phyloP scores from a whole-genome alignment of 2,113 vertebrate species.

The Gnathochromis pfefferi region DNA sequence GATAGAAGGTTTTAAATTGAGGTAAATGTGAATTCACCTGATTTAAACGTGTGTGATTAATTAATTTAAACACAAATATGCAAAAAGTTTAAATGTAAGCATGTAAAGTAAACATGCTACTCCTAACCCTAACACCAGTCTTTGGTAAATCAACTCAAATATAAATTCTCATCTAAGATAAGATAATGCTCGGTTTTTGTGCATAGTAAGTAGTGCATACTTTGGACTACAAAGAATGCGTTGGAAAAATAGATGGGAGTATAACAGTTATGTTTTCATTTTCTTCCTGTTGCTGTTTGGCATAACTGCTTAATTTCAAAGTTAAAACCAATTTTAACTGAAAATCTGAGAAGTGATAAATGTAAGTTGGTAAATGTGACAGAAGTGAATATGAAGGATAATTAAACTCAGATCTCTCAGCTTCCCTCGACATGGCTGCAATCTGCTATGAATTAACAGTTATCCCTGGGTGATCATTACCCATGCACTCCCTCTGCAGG shows the following conservation, averaged over 20 bases:
- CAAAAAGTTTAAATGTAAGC: not conserved
- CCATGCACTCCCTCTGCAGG: constrained; percentile 38
- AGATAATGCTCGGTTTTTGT: not conserved
- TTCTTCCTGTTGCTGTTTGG: not conserved
- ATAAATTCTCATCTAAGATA: not conserved
- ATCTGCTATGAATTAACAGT: constrained; percentile 63
- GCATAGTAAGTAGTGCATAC: not conserved
- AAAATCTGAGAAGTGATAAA: not conserved
- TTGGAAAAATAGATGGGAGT: not conserved
- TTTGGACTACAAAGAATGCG: not conserved
- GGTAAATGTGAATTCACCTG: not conserved
- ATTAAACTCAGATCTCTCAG: constrained; percentile 54
- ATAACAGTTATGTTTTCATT: not conserved
- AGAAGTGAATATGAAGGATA: constrained; percentile 53
- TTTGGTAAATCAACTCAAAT: not conserved
- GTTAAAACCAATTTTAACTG: not conserved
- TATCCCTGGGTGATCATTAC: constrained; percentile 67
- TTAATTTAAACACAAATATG: not conserved
- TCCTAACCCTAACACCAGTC: accelerated
- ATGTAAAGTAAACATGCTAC: not conserved
- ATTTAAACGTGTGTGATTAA: not conserved
- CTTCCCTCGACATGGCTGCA: constrained; percentile 49
- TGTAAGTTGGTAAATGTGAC: not conserved
- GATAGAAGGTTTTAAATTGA: not conserved
- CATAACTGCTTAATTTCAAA: not conserved